Evolutionary conservation across 2,888 invertebrate genomes (phyloP), one percentile per base, ranked within the genome.

Genomic region (Leucoptera coffeella): DNA sequence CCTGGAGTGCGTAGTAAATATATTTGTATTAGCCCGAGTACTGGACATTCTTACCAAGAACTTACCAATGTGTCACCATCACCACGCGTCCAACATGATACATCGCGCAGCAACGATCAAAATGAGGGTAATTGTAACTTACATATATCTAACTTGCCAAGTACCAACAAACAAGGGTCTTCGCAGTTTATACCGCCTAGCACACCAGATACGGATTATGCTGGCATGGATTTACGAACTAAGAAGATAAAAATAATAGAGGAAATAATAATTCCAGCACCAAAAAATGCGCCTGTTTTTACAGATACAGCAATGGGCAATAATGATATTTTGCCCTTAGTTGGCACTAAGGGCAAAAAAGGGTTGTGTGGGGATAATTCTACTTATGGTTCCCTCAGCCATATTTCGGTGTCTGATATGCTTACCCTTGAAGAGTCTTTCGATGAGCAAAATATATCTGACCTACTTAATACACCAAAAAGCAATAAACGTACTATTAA

Each of bases 341-440:
- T n/a, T n/a, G n/a, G n/a, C n/a, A n/a, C n/a, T n/a, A n/a, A n/a
- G n/a, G n/a, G n/a, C n/a, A n/a, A n/a, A n/a, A n/a, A n/a, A n/a
- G n/a, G n/a, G n/a, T n/a, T n/a, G n/a, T n/a, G n/a, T n/a, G n/a
- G n/a, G n/a, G n/a, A n/a, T n/a, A n/a, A n/a, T n/a, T n/a, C 26
- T 13, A 12, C 12, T 21, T 26, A 14, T 21, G 26, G 26, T 21
- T 26, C 26, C 22, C 10, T 22, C 6, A 22, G 22, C 10, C 5
- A 22, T 22, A 22, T 22, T 22, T 22, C 22, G 10, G 26, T 26
- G 11, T 21, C 21, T 7, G 17, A 26, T 26, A 21, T 26, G 26
- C 20, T 26, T 21, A 14, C 21, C 14, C 22, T 26, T 20, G 26
- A 26, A 14, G 21, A 26, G 14, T 26, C 26, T 20, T 26, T 26